phyloP scores from a whole-genome alignment of 2,113 vertebrate species.

The Eonycteris spelaea region DNA sequence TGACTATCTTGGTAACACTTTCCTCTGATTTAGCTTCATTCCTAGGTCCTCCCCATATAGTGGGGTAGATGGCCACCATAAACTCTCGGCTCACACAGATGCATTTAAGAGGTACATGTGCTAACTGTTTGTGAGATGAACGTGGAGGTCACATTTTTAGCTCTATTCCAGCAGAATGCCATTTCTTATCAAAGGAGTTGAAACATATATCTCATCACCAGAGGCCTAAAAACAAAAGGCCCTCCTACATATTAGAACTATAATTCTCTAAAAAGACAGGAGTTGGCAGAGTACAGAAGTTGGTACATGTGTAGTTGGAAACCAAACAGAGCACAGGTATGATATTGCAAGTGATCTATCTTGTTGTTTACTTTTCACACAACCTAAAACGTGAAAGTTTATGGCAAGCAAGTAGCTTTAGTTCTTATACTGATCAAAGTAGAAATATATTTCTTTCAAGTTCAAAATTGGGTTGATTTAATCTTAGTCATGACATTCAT shows the following conservation, averaged over 20 bases:
- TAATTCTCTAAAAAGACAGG: not conserved
- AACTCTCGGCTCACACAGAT: not conserved
- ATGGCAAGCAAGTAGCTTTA: not conserved
- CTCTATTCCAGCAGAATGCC: not conserved
- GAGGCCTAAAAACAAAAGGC: not conserved
- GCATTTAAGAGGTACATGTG: not conserved
- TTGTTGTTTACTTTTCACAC: not conserved
- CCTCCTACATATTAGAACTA: not conserved
- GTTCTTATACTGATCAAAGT: not conserved
- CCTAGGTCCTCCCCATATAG: not conserved
- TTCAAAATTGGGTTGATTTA: conserved; percentile 1
- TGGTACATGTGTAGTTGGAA: not conserved
- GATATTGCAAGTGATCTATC: not conserved
- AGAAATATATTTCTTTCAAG: conserved; percentile 8
- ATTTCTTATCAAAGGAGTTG: not conserved
- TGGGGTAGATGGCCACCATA: not conserved
- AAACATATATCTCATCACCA: not conserved
- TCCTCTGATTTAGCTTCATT: not conserved
- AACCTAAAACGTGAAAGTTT: not conserved
- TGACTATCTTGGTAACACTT: not conserved
- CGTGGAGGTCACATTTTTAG: not conserved
- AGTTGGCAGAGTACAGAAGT: not conserved
- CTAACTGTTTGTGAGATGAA: not conserved
- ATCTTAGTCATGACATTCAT: not conserved
- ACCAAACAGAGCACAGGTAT: not conserved